Evolutionary conservation across 2,113 vertebrate genomes (phyloP).

Genomic region (Microcebus murinus): DNA sequence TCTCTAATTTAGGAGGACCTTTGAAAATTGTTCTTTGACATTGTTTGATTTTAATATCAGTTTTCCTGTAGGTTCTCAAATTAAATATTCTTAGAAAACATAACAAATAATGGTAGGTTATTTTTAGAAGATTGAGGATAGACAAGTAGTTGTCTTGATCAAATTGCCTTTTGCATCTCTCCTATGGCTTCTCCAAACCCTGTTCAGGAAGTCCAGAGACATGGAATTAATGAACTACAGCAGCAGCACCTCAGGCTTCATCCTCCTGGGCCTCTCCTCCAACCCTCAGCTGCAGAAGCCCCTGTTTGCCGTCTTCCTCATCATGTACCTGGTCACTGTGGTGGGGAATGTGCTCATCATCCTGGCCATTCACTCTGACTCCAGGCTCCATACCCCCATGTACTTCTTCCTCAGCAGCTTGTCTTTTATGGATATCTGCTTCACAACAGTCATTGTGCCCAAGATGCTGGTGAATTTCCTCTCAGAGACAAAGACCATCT

Average conservation of each 20-base stretch:
- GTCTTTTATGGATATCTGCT: slow-evolving; percentile 75
- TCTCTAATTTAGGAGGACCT: neutral
- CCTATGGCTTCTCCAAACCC: neutral
- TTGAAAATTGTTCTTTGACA: neutral
- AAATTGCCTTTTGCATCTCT: neutral
- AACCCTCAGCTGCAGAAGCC: slow-evolving; percentile 63
- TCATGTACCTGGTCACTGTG: slow-evolving; percentile 46
- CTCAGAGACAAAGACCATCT: slow-evolving; percentile 66
- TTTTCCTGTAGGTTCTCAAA: neutral
- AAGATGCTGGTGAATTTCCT: slow-evolving; percentile 70
- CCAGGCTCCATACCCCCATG: slow-evolving; percentile 63
- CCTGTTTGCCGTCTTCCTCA: slow-evolving; percentile 43
- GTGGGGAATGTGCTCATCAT: slow-evolving; percentile 58
- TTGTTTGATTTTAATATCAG: neutral
- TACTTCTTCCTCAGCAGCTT: slow-evolving; percentile 76
- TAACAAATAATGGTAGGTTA: neutral
- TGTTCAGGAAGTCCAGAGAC: neutral
- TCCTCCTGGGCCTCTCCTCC: slow-evolving; percentile 71
- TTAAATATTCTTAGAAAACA: neutral
- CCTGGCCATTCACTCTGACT: slow-evolving; percentile 18
- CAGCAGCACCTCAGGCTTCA: slow-evolving; percentile 10
- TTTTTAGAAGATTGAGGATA: neutral
- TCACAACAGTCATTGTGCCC: slow-evolving; percentile 62
- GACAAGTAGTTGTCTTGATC: neutral
- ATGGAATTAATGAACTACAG: slow-evolving; percentile 60